Percentiles rank a stretch among this genome's conserved stretches.
These are phyloP conservation scores for Mixornis gularis DNA, from an alignment of 2,113 vertebrate genomes.

Conservation along the genomic window DNA sequence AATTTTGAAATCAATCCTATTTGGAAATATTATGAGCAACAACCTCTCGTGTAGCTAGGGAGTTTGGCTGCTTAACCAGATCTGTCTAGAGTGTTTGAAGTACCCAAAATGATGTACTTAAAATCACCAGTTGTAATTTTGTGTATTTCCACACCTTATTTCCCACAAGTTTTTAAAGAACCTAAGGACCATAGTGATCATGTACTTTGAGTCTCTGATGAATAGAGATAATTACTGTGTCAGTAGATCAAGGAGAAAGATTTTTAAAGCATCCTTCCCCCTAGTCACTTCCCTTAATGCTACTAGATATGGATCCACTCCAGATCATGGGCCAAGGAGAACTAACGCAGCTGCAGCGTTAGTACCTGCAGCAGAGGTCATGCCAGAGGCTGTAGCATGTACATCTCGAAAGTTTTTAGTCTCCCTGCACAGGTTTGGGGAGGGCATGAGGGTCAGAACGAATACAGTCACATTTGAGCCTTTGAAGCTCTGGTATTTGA, in stretches of 20 bases:
- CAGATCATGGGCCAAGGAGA: neutral
- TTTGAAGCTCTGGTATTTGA: neutral
- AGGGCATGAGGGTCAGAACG: accelerated
- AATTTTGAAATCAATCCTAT: neutral
- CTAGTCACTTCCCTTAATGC: neutral
- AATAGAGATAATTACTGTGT: neutral
- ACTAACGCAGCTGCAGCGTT: accelerated
- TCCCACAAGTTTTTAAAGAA: neutral
- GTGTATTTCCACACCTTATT: neutral
- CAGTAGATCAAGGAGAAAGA: neutral
- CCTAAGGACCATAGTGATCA: neutral
- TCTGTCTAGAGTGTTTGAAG: neutral
- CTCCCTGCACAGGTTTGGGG: neutral
- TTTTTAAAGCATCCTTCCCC: neutral
- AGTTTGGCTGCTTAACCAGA: neutral
- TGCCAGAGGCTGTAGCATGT: neutral
- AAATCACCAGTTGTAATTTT: neutral
- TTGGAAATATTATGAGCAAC: neutral
- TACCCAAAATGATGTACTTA: neutral
- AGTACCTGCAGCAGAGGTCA: neutral
- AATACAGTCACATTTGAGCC: neutral
- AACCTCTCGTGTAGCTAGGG: accelerated
- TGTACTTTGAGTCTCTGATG: neutral
- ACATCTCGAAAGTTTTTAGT: neutral
- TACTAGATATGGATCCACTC: neutral